These are phyloP conservation scores for Blastobasis lacticolella DNA, from an alignment of 2,888 invertebrate genomes.

Conservation along the genomic window DNA sequence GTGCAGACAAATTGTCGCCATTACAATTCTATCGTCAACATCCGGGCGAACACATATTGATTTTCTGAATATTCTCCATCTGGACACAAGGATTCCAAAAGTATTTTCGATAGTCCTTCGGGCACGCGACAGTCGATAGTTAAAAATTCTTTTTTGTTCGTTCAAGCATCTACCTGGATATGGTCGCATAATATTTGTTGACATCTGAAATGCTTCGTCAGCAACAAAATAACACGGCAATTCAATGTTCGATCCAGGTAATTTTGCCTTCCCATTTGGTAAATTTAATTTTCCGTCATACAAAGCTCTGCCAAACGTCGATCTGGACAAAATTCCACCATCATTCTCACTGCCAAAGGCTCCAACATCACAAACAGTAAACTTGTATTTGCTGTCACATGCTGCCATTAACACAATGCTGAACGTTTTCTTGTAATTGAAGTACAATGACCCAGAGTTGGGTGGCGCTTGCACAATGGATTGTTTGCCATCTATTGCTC, in stretches of 20 bases:
- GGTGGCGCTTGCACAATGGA: slow-evolving; percentile 1
- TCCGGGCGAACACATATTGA: too few species aligned
- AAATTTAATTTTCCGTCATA: too few species aligned
- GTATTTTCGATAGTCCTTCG: slow-evolving; percentile 7
- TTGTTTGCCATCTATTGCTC: slow-evolving; percentile 9
- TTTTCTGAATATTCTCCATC: slow-evolving; percentile 7
- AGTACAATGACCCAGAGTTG: slow-evolving; percentile 5
- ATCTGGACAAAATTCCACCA: too few species aligned
- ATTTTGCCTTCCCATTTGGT: too few species aligned
- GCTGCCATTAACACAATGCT: slow-evolving; percentile 7
- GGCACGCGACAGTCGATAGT: slow-evolving; percentile 8
- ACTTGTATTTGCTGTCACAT: too few species aligned
- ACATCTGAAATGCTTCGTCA: slow-evolving; percentile 13
- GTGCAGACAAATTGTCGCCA: too few species aligned
- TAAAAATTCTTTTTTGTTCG: slow-evolving; percentile 6
- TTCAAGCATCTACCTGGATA: slow-evolving; percentile 2
- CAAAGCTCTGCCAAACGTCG: too few species aligned
- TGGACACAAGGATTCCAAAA: slow-evolving; percentile 5
- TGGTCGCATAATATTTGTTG: slow-evolving; percentile 13
- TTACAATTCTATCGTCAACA: too few species aligned
- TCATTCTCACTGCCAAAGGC: too few species aligned
- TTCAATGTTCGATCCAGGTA: slow-evolving; percentile 2
- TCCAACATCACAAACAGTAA: too few species aligned
- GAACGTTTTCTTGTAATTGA: slow-evolving; percentile 5
- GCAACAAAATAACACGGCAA: slow-evolving; percentile 2